These are phyloP conservation scores for Epizoanthus stellaris DNA, from an alignment of 92 coral and sea anemone genomes.

Conservation along the genomic window DNA sequence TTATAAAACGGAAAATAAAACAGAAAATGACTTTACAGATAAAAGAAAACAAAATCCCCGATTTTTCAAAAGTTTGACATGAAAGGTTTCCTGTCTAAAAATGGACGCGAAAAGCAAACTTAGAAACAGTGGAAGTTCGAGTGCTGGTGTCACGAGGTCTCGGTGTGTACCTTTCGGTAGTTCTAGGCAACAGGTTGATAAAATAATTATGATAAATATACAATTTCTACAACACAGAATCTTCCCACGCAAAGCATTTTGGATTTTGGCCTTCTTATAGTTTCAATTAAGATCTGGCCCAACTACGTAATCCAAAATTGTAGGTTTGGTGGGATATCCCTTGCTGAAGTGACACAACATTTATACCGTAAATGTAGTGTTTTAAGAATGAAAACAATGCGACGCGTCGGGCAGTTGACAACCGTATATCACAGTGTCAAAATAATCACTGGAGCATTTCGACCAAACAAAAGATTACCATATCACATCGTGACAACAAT, in stretches of 20 bases:
- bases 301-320: not conserved
- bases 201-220: no score
- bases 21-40: no score
- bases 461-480: no score
- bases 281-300: not conserved
- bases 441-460: not conserved
- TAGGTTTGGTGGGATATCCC: not conserved
- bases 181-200: not conserved
- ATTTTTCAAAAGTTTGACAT: no score
- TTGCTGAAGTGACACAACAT: not conserved
- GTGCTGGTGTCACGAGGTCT: not conserved
- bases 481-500: no score
- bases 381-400: slow-evolving; percentile 12
- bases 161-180: not conserved
- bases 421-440: not conserved
- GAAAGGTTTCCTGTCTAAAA: no score
- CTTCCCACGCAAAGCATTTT: not conserved
- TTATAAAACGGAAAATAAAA: no score
- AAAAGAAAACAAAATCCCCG: no score
- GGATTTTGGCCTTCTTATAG: not conserved
- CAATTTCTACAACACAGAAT: not conserved
- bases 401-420: not conserved
- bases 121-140: no score
- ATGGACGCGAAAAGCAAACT: no score
- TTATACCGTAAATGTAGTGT: slow-evolving; percentile 10